Percentiles rank a stretch among this genome's conserved stretches.
phyloP scores from a whole-genome alignment of 2,797 vertebrate genomes.

The Discoglossus pictus region DNA sequence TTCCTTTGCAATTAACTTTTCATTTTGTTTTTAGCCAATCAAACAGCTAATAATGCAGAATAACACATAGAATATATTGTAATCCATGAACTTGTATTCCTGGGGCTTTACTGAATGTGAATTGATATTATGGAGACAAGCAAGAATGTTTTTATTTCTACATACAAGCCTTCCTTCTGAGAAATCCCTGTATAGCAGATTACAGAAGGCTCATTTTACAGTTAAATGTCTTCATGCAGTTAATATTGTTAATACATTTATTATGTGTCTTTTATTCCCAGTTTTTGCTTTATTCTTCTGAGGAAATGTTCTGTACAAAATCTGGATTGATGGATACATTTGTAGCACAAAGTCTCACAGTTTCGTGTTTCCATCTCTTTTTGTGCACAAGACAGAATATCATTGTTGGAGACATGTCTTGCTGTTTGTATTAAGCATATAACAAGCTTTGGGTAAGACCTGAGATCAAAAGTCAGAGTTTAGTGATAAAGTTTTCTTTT shows the following conservation, averaged over 20 bases:
- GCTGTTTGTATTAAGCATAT: constrained; percentile 5
- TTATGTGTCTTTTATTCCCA: background rate
- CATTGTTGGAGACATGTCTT: background rate
- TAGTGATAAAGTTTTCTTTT: background rate
- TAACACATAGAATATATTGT: no score
- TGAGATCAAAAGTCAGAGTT: background rate
- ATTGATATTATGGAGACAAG: no score
- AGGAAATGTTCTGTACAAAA: background rate
- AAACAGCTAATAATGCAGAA: no score
- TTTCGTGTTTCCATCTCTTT: background rate
- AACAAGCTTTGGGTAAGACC: background rate
- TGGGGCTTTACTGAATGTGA: no score
- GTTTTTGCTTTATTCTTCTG: background rate
- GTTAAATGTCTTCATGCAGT: constrained; percentile 11
- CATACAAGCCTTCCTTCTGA: no score
- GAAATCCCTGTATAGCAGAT: no score
- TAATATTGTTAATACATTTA: constrained; percentile 17
- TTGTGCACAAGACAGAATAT: constrained; percentile 9
- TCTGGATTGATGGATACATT: background rate
- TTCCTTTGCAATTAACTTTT: no score
- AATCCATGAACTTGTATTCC: no score
- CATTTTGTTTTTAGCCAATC: no score
- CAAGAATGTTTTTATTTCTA: no score
- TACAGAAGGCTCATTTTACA: no score
- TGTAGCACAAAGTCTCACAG: background rate